Percentiles rank a stretch among this genome's conserved stretches.
Conservation (phyloP, 2,797 vertebrate species). For the Eremophila alpestris region DNA sequence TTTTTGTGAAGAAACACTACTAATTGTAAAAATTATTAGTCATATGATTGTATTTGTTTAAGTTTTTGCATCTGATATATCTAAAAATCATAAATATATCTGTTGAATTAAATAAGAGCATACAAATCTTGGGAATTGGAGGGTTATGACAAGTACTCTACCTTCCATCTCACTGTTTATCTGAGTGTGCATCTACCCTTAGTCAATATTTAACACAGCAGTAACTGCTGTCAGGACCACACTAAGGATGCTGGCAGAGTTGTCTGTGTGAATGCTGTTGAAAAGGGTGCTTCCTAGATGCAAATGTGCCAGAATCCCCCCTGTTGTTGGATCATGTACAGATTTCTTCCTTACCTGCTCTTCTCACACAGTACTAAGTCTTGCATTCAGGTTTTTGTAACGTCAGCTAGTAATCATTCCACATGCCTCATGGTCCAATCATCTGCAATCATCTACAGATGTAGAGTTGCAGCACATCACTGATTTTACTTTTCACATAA, state of each 20-base stretch:
- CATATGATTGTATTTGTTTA: not conserved
- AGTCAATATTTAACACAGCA: not conserved
- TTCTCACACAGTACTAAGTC: not conserved
- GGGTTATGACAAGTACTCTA: not conserved
- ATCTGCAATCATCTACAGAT: slow-evolving; percentile 51
- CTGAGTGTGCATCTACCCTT: not conserved
- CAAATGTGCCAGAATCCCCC: not conserved
- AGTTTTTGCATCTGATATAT: not conserved
- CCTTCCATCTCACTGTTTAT: not conserved
- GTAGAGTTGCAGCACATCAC: not conserved
- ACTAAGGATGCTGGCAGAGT: not conserved
- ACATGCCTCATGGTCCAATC: not conserved
- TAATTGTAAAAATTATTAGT: not conserved
- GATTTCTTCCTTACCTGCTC: not conserved
- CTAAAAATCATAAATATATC: slow-evolving; percentile 8
- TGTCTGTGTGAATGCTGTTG: not conserved
- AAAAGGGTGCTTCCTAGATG: not conserved
- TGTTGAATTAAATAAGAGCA: not conserved
- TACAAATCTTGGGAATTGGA: not conserved
- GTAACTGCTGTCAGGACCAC: not conserved
- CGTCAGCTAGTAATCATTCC: slow-evolving; percentile 16
- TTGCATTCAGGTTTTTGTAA: not conserved
- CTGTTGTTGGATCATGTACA: not conserved
- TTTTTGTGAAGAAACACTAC: not conserved
- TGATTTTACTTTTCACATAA: slow-evolving; percentile 1